Evolutionary conservation across 2,888 invertebrate genomes (phyloP).

Genomic region (Achlya flavicornis): DNA sequence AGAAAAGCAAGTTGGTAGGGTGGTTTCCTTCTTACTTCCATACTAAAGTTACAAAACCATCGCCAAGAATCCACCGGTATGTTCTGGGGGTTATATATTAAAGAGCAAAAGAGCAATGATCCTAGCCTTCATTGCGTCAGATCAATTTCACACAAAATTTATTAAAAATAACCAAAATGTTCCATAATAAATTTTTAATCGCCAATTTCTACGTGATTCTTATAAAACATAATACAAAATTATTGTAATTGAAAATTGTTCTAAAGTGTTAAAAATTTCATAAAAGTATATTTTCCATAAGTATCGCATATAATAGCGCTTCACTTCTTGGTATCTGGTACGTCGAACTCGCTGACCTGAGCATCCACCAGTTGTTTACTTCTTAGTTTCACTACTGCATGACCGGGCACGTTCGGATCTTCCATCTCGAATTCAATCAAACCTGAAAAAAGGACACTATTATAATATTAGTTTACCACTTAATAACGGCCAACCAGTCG

Average conservation of each 20-base stretch:
- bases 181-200: no score
- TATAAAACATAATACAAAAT: neutral
- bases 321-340: conserved; percentile 59
- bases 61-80: no score
- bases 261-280: conserved; percentile 18
- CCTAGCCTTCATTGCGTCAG: no score
- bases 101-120: no score
- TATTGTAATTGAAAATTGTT: neutral
- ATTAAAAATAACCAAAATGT: no score
- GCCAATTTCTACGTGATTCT: neutral
- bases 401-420: conserved; percentile 79
- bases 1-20: no score
- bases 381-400: conserved; percentile 76
- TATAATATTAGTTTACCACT: neutral
- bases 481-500: no score
- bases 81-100: no score
- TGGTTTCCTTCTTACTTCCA: no score
- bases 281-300: conserved; percentile 18
- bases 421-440: conserved; percentile 80
- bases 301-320: conserved; percentile 18
- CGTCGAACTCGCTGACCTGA: conserved; percentile 78
- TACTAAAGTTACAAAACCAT: no score
- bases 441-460: conserved; percentile 48
- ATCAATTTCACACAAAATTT: no score
- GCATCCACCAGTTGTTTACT: conserved; percentile 83